These are phyloP conservation scores for Heliconius cydno DNA, from an alignment of 2,888 invertebrate species.

Conservation along the genomic window DNA sequence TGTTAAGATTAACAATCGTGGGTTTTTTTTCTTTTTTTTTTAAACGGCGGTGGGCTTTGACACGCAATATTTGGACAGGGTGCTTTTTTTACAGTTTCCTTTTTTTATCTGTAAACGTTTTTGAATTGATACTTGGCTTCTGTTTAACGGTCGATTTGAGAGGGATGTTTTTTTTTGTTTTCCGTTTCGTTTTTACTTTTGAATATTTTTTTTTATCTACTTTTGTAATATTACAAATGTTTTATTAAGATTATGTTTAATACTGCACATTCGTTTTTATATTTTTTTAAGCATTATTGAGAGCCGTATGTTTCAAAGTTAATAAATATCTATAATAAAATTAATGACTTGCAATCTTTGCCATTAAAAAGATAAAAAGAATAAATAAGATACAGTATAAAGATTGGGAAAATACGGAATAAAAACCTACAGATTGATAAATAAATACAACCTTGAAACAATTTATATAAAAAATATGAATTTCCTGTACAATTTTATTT, in stretches of 20 bases:
- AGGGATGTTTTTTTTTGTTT: slow-evolving; percentile 54
- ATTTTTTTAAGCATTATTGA: too few species aligned
- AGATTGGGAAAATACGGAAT: neutral
- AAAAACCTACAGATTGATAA: neutral
- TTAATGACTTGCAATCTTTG: too few species aligned
- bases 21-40: slow-evolving; percentile 43
- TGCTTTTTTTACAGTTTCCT: slow-evolving; percentile 53
- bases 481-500: neutral
- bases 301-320: neutral
- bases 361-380: neutral
- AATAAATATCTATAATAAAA: too few species aligned
- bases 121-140: slow-evolving; percentile 67
- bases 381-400: neutral
- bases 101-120: slow-evolving; percentile 57
- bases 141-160: slow-evolving; percentile 71
- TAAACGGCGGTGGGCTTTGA: slow-evolving; percentile 65
- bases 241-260: too few species aligned
- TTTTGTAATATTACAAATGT: neutral
- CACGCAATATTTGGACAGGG: slow-evolving; percentile 71
- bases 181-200: slow-evolving; percentile 42
- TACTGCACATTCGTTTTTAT: too few species aligned
- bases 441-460: neutral
- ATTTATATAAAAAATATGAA: neutral
- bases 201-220: slow-evolving; percentile 23
- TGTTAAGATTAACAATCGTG: slow-evolving; percentile 65